Conservation (phyloP, 1,140 invertebrate genomes). For the Cyclargus thomasi region DNA sequence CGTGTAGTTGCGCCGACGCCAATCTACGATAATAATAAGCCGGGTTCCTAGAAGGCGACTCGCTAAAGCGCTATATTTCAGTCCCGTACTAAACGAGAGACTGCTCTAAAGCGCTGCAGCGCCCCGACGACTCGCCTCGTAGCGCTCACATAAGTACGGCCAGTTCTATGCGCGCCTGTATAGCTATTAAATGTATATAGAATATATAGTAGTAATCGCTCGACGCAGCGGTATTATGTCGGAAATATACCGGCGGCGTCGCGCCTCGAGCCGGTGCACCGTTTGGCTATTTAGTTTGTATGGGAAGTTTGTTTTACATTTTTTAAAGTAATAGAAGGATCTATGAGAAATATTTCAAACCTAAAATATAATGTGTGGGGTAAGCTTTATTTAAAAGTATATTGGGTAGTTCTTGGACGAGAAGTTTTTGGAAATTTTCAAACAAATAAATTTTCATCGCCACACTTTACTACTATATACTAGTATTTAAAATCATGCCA, state of each 20-base stretch:
- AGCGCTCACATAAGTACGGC: slow-evolving; percentile 75
- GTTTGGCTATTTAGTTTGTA: slow-evolving; percentile 72
- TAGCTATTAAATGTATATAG: slow-evolving; percentile 76
- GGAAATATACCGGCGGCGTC: slow-evolving; percentile 72
- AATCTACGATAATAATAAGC: slow-evolving; percentile 76
- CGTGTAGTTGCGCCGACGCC: slow-evolving; percentile 75
- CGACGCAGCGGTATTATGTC: slow-evolving; percentile 76
- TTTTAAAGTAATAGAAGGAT: slow-evolving; percentile 58
- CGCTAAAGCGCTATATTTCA: slow-evolving; percentile 50
- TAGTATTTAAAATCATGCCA: neutral
- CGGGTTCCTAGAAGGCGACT: slow-evolving; percentile 46
- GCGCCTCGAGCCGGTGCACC: slow-evolving; percentile 65
- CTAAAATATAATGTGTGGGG: slow-evolving; percentile 62
- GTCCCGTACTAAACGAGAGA: slow-evolving; percentile 36
- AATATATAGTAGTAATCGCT: slow-evolving; percentile 76
- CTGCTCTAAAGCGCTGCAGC: slow-evolving; percentile 50
- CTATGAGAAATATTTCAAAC: slow-evolving; percentile 57
- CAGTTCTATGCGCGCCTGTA: slow-evolving; percentile 75
- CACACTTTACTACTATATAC: neutral
- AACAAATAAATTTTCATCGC: slow-evolving; percentile 16
- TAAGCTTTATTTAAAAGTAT: slow-evolving; percentile 62
- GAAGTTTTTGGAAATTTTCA: slow-evolving; percentile 42
- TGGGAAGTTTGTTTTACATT: slow-evolving; percentile 68
- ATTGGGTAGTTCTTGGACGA: slow-evolving; percentile 45
- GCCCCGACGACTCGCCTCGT: slow-evolving; percentile 40